Evolutionary conservation across 2,113 vertebrate genomes (phyloP).

Genomic region (Pheucticus melanocephalus): DNA sequence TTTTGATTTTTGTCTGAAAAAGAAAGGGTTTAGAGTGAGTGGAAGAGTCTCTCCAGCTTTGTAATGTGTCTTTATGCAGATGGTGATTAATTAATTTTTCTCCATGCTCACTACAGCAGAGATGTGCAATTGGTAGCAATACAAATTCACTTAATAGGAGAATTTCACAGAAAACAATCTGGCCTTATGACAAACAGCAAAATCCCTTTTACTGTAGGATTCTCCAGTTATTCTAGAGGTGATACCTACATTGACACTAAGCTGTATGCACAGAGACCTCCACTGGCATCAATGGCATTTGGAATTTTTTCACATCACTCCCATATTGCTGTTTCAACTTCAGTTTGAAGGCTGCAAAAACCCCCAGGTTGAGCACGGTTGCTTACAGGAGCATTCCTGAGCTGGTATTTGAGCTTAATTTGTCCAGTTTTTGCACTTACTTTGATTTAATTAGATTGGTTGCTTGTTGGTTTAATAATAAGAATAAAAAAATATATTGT

Average conservation of each 20-base stretch:
- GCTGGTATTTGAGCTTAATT: not conserved
- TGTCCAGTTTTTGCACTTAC: not conserved
- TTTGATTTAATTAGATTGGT: not conserved
- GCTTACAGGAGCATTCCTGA: not conserved
- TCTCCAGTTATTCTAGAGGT: not conserved
- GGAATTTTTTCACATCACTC: not conserved
- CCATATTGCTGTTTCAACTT: not conserved
- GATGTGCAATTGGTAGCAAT: not conserved
- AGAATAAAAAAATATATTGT: not conserved
- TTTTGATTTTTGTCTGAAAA: not conserved
- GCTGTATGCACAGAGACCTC: not conserved
- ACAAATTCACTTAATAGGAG: not conserved
- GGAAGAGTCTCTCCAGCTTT: not conserved
- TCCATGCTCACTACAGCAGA: not conserved
- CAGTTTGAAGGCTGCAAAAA: not conserved
- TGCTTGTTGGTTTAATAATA: not conserved
- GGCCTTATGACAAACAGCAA: not conserved
- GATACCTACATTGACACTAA: not conserved
- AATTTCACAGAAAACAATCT: not conserved
- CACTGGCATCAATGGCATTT: not conserved
- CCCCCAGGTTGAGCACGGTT: not conserved
- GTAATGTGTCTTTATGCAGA: not conserved
- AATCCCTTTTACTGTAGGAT: not conserved
- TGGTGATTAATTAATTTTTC: not conserved
- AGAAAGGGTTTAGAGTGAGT: not conserved